Base-by-base conservation (phyloP, 2,888 invertebrate species). In the Rhimphoctona megacephalus region DNA sequence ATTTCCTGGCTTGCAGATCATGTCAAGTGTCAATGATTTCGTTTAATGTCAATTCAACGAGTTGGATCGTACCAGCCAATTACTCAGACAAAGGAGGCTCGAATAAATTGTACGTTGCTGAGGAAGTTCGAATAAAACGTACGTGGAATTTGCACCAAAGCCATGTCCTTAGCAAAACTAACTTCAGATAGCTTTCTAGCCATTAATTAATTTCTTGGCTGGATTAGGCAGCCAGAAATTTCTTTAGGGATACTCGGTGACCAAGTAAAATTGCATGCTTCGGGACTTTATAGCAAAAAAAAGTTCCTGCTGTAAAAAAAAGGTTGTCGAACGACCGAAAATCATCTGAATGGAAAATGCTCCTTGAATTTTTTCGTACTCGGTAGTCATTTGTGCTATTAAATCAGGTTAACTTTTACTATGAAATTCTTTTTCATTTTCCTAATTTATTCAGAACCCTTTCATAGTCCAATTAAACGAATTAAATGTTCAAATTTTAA, bases 11-110 rank as follows among this genome's bases (percentile, higher is more conserved):
- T 49, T 11, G 74, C 25, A 39, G 57, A 74, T 33, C 49, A n/a
- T 66, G 66, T 66, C n/a, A 46, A 64, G 61, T 78, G 78, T 67
- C 52, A 67, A 67, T 67, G 52, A 78, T 78, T 61, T 76, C 61
- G 66, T 72, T 83, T 83, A 73, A 79, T 72, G 52, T 61, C 66
- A 66, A 72, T 83, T 78, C 52, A 73, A 74, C 82, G 72, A 81
- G 81, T 72, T 46, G 70, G 49, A 81, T 72, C 64, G 61, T 57
- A 67, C 67, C 54, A 67, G 78, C 52, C 78, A 67, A 54, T 67
- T 52, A 52, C 67, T 67, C 67, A 46, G 67, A 9, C 39, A 67
- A n/a, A 54, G 30, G 25, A 67, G 30, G 11, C 36, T 77, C 25
- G 17, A 66, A 66, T 77, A 30, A 78, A 78, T 43, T 39, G 54